Evolutionary conservation across 2,888 invertebrate species (phyloP).

Genomic region (Stenodera caucasica): DNA sequence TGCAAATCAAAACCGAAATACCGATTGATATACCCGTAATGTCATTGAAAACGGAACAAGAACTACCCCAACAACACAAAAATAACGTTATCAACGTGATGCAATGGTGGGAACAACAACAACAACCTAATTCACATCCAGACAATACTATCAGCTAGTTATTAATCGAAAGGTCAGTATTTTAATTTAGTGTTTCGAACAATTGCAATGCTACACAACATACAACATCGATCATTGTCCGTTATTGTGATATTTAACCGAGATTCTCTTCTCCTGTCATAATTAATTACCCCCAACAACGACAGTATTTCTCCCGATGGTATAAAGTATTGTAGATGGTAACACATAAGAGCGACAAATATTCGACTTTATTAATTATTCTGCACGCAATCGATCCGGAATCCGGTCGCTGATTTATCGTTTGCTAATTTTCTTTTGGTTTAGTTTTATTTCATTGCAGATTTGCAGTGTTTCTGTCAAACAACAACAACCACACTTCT

Average conservation of each 20-base stretch:
- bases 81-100: slow-evolving; percentile 60
- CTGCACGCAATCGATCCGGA: slow-evolving; percentile 28
- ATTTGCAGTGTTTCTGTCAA: not conserved
- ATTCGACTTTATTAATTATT: slow-evolving; percentile 37
- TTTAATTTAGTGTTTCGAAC: not conserved
- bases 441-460: too few species aligned
- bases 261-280: slow-evolving; percentile 8
- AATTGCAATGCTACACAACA: slow-evolving; percentile 14
- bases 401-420: slow-evolving; percentile 19
- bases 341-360: slow-evolving; percentile 23
- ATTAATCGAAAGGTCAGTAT: slow-evolving; percentile 11
- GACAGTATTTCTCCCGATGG: slow-evolving; percentile 21
- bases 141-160: slow-evolving; percentile 19
- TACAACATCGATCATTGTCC: slow-evolving; percentile 38
- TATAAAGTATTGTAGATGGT: slow-evolving; percentile 14
- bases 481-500: not conserved
- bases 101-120: slow-evolving; percentile 60
- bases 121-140: slow-evolving; percentile 28
- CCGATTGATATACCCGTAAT: slow-evolving; percentile 45
- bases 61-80: slow-evolving; percentile 51
- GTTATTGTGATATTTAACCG: slow-evolving; percentile 4
- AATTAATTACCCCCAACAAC: slow-evolving; percentile 31
- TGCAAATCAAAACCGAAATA: slow-evolving; percentile 27
- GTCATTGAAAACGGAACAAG: slow-evolving; percentile 50
- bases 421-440: not conserved